Evolutionary conservation across 2,113 vertebrate genomes (phyloP).

Genomic region (Chloropsis hardwickii): DNA sequence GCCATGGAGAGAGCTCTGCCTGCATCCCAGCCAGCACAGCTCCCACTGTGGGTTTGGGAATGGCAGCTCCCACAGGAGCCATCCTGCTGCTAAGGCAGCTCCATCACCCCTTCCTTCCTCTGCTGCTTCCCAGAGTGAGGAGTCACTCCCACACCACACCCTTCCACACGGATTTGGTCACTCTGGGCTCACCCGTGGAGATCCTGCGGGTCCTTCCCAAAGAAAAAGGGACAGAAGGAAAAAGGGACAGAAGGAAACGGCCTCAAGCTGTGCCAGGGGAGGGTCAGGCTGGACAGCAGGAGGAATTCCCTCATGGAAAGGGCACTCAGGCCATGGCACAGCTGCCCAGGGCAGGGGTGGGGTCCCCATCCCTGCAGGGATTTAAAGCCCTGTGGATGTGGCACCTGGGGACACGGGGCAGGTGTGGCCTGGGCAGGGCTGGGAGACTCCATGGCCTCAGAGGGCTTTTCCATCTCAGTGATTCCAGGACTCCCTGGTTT

Average conservation of each 20-base stretch:
- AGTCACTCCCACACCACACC: rapidly evolving
- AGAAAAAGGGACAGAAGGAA: not conserved
- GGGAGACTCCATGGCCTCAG: not conserved
- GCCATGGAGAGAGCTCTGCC: not conserved
- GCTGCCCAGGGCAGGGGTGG: not conserved
- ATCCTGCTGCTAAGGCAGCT: not conserved
- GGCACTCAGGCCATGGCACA: not conserved
- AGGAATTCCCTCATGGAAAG: not conserved
- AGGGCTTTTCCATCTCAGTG: not conserved
- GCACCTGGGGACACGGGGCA: not conserved
- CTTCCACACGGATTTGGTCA: rapidly evolving
- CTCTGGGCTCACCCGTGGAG: not conserved
- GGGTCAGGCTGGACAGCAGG: not conserved
- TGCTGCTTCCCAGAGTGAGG: rapidly evolving
- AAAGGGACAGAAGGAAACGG: not conserved
- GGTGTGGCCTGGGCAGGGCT: not conserved
- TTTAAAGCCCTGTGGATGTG: not conserved
- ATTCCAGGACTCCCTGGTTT: not conserved
- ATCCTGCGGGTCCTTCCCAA: not conserved
- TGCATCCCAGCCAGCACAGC: not conserved
- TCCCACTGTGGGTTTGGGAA: not conserved
- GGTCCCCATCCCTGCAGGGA: not conserved
- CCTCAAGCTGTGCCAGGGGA: not conserved
- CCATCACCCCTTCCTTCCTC: not conserved
- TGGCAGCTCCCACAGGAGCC: not conserved